Evolutionary conservation across 2,113 vertebrate genomes (phyloP).

Genomic region (Daboia siamensis): DNA sequence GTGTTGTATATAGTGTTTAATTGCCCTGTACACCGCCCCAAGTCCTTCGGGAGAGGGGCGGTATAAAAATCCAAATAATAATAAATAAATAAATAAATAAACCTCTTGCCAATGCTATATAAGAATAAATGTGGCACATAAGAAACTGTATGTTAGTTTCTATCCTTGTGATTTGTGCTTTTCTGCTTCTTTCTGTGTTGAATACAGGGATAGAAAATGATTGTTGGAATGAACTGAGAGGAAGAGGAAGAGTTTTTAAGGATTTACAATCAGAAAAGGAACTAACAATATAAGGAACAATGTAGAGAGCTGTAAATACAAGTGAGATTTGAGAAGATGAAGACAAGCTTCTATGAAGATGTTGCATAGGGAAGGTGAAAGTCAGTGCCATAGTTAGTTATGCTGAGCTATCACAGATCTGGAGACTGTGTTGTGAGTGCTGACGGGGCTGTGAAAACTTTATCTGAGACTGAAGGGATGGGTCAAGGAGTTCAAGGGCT

Average conservation of each 20-base stretch:
- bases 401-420: neutral
- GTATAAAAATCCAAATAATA: too few species aligned
- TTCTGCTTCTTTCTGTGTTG: neutral
- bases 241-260: neutral
- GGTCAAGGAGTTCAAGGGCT: neutral
- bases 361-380: neutral
- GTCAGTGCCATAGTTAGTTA: neutral
- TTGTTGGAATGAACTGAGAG: neutral
- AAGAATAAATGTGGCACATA: neutral
- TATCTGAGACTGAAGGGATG: neutral
- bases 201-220: neutral
- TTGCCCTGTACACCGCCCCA: too few species aligned
- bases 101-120: neutral
- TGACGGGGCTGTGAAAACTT: neutral
- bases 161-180: neutral
- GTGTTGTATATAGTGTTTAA: too few species aligned
- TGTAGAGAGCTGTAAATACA: neutral
- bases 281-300: neutral
- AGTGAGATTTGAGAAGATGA: neutral
- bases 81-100: too few species aligned
- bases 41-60: too few species aligned
- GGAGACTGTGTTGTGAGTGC: neutral
- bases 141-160: neutral
- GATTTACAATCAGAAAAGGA: neutral
- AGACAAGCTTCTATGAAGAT: neutral